These are phyloP conservation scores for Cerastis rubricosa DNA, from an alignment of 2,888 invertebrate species.

Conservation along the genomic window DNA sequence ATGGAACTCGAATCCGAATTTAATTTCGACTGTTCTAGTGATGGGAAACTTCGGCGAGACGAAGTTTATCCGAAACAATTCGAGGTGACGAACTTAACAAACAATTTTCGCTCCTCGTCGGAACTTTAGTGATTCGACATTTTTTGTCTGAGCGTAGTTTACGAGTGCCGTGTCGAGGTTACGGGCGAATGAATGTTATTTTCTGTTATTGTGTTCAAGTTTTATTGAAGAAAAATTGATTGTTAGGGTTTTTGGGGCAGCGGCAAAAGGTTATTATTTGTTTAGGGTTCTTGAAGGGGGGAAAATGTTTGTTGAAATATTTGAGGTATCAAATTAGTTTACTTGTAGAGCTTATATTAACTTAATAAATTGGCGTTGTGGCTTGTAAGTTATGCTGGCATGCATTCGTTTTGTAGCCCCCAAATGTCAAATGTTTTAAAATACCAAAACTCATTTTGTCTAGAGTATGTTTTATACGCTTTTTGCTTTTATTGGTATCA, in stretches of 20 bases:
- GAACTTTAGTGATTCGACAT: conserved; percentile 63
- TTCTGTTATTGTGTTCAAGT: conserved; percentile 50
- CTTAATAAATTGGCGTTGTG: neutral
- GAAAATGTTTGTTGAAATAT: conserved; percentile 14
- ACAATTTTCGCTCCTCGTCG: conserved; percentile 67
- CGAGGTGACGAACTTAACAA: conserved; percentile 73
- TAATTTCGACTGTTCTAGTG: conserved; percentile 57
- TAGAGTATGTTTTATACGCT: neutral
- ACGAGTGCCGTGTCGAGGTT: conserved; percentile 55
- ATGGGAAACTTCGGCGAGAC: conserved; percentile 55
- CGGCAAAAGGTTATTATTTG: conserved; percentile 27
- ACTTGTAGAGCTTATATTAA: neutral
- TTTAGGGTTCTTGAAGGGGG: conserved; percentile 21
- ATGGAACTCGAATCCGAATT: conserved; percentile 58
- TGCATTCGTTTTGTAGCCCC: neutral
- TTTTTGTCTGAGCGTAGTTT: conserved; percentile 60
- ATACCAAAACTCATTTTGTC: neutral
- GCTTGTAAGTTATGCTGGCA: neutral
- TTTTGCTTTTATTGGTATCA: neutral
- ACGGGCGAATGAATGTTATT: conserved; percentile 50
- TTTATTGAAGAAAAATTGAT: conserved; percentile 62
- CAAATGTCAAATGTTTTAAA: neutral
- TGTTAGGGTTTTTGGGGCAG: conserved; percentile 36
- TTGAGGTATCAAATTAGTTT: neutral
- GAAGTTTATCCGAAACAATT: conserved; percentile 68